Evolutionary conservation across 2,888 invertebrate species (phyloP), one percentile per base, ranked within the genome.

Genomic region (Patella caerulea): DNA sequence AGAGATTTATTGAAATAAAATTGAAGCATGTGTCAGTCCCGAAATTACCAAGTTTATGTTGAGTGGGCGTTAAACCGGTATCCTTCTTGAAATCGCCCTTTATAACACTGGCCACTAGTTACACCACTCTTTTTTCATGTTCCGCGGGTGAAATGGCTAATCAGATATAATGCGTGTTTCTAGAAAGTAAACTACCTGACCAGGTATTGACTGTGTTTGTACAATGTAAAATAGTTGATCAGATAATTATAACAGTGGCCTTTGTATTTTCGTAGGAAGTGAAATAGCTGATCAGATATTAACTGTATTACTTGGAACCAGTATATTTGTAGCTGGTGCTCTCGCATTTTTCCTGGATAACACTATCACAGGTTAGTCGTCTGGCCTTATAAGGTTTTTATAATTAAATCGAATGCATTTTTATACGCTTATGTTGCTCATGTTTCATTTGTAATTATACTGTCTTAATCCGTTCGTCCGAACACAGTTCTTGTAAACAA

Each of bases 301-400:
- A 45, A 78, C 81, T 15, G 90, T 91, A 0, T 82, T 91, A 3
- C 78, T 90, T 9, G 86, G 89, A n/a, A 91, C 90, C 17, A 86
- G 83, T 78, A 90, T 91, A 90, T 91, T 93, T 81, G 90, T 92
- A 9, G 93, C 92, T 7, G 93, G 93, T 2, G 72, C 91, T 1
- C 71, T 90, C 9, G 93, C 92, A 1, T 92, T 92, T 78, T 78
- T 92, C 54, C 84, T 93, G 59, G 93, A 93, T 81, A 93, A 92
- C 81, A 91, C 90, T 9, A 86, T 91, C 53, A 90, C 89, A 82
- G 91, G 91, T 89, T 75, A 78, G 55, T 59, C 24, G 24, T 24
- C 24, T 24, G 1, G 24, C 24, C 24, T 12, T 59, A 19, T 19
- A 45, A 45, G 1, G 34, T 34, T 45, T 11, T 17, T 12, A 3